phyloP scores from a whole-genome alignment of 2,888 invertebrate genomes.

The Chloromyia formosa region DNA sequence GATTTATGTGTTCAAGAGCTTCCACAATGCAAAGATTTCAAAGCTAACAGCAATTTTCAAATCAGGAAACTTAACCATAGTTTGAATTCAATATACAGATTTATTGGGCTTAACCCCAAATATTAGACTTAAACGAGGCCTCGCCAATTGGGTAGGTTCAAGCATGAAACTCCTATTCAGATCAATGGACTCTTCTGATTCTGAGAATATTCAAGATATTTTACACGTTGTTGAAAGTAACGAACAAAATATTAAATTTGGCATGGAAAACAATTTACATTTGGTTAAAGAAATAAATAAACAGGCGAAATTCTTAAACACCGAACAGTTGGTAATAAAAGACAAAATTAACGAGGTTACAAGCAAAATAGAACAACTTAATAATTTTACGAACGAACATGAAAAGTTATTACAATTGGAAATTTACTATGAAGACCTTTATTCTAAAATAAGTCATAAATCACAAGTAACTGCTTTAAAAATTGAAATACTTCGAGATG shows the following conservation, averaged over 20 bases:
- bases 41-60: background rate
- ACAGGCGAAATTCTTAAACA: background rate
- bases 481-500: slow-evolving; percentile 4
- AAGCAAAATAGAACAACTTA: background rate
- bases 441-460: slow-evolving; percentile 5
- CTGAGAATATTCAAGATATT: background rate
- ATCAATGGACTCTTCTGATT: background rate
- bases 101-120: background rate
- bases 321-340: background rate
- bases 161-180: background rate
- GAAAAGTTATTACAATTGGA: background rate
- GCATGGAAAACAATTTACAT: background rate
- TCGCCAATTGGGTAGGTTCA: background rate
- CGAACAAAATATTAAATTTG: background rate
- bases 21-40: background rate
- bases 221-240: background rate
- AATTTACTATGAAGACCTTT: background rate
- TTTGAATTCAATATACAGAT: background rate
- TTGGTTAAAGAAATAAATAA: slow-evolving; percentile 5
- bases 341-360: background rate
- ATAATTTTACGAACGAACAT: background rate
- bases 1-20: background rate
- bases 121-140: background rate
- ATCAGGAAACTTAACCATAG: background rate
- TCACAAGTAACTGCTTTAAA: background rate